Evolutionary conservation across 2,888 invertebrate genomes (phyloP).

Genomic region (Punctoribates punctum): DNA sequence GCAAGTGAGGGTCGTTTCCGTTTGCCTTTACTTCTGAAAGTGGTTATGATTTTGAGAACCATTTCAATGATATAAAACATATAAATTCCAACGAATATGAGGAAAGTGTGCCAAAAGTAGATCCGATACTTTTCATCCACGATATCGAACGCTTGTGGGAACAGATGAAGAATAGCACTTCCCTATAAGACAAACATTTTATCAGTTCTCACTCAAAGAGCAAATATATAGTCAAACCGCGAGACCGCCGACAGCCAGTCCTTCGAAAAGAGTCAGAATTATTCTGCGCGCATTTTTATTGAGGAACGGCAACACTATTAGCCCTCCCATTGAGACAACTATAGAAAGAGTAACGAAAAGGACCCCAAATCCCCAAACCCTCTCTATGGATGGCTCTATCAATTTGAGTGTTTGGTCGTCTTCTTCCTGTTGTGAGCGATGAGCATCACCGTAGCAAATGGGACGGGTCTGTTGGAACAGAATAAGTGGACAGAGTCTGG

Average conservation of each 20-base stretch:
- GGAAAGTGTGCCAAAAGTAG: slow-evolving; percentile 45
- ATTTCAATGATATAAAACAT: slow-evolving; percentile 44
- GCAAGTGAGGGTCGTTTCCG: slow-evolving; percentile 27
- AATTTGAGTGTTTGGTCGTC: slow-evolving; percentile 40
- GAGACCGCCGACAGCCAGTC: slow-evolving; percentile 45
- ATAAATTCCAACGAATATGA: slow-evolving; percentile 44
- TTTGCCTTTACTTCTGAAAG: slow-evolving; percentile 24
- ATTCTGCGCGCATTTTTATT: slow-evolving; percentile 40
- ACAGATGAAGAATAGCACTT: slow-evolving; percentile 44
- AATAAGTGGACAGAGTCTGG: slow-evolving; percentile 44
- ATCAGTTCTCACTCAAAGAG: background rate
- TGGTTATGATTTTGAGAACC: slow-evolving; percentile 39
- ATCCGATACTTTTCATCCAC: slow-evolving; percentile 43
- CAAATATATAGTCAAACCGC: slow-evolving; percentile 21
- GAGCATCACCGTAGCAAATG: slow-evolving; percentile 35
- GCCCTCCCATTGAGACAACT: slow-evolving; percentile 45
- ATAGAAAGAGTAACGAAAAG: slow-evolving; percentile 45
- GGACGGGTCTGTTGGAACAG: slow-evolving; percentile 42
- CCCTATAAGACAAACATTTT: slow-evolving; percentile 35
- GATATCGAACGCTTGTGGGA: slow-evolving; percentile 45
- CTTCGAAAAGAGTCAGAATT: slow-evolving; percentile 45
- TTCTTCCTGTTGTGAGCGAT: background rate
- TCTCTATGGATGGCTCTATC: slow-evolving; percentile 44
- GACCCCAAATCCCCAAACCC: slow-evolving; percentile 43
- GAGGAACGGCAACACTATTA: slow-evolving; percentile 44